Conservation (phyloP, 2,797 vertebrate genomes). For the Synanceia verrucosa region DNA sequence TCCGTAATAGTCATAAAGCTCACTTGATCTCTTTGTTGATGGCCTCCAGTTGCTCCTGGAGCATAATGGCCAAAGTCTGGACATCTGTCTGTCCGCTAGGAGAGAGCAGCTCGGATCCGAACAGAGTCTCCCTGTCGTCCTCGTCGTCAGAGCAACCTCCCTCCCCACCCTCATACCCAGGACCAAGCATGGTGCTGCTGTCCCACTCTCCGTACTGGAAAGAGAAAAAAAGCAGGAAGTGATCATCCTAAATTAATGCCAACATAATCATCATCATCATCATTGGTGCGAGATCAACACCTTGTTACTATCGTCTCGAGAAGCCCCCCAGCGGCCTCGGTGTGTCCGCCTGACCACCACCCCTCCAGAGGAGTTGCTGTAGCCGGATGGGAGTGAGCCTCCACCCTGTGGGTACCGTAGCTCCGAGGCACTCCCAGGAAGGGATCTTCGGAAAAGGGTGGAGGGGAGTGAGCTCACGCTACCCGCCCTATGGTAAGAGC, state of each 20-base stretch:
- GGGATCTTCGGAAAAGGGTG: slow-evolving; percentile 86
- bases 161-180: slow-evolving; percentile 79
- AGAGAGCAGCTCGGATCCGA: slow-evolving; percentile 88
- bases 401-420: slow-evolving; percentile 90
- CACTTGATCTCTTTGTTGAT: slow-evolving; percentile 96
- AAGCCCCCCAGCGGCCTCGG: slow-evolving; percentile 87
- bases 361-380: slow-evolving; percentile 84
- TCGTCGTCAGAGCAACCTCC: slow-evolving; percentile 85
- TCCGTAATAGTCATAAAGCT: slow-evolving; percentile 29
- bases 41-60: slow-evolving; percentile 93
- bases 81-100: slow-evolving; percentile 93
- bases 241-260: not conserved
- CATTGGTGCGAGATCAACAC: slow-evolving; percentile 62
- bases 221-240: not conserved
- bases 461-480: slow-evolving; percentile 82
- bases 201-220: slow-evolving; percentile 89
- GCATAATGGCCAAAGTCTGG: slow-evolving; percentile 93
- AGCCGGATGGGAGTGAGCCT: slow-evolving; percentile 85
- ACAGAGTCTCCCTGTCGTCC: slow-evolving; percentile 85
- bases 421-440: slow-evolving; percentile 92
- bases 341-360: slow-evolving; percentile 86
- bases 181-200: slow-evolving; percentile 71
- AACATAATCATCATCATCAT: not conserved
- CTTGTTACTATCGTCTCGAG: slow-evolving; percentile 88
- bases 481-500: slow-evolving; percentile 69